Conservation (phyloP, 2,797 vertebrate species). For the Trachops cirrhosus region DNA sequence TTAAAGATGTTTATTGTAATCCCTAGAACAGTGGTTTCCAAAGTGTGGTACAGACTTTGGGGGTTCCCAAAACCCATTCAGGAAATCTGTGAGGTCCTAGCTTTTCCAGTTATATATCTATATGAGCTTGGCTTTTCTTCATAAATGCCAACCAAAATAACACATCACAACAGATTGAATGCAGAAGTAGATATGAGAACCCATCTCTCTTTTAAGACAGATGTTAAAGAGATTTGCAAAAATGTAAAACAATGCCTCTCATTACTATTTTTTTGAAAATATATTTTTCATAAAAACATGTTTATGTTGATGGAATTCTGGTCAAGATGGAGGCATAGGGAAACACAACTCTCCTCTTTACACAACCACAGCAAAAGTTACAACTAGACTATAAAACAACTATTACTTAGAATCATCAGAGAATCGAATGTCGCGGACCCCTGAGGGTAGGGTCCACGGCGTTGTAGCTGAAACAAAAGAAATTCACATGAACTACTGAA, state of each 20-base stretch:
- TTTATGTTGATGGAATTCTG: too few species aligned
- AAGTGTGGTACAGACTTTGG: neutral
- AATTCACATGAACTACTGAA: too few species aligned
- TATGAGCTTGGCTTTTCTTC: neutral
- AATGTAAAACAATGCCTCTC: neutral
- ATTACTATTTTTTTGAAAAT: neutral
- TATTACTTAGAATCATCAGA: too few species aligned
- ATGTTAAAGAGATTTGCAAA: neutral
- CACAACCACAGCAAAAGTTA: too few species aligned
- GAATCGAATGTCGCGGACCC: too few species aligned
- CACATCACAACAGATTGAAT: neutral
- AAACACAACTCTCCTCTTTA: too few species aligned
- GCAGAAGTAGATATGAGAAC: neutral
- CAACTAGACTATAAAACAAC: too few species aligned
- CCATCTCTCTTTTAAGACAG: neutral
- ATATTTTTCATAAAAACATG: neutral
- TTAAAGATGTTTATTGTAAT: neutral
- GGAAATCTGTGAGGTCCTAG: neutral
- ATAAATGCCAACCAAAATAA: neutral
- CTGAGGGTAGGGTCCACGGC: too few species aligned
- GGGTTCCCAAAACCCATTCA: neutral
- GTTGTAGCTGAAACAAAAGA: too few species aligned
- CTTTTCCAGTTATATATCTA: neutral
- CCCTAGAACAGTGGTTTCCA: neutral
- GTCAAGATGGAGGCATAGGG: too few species aligned